These are phyloP conservation scores for Cavia porcellus DNA, from an alignment of 2,113 vertebrate genomes.

Conservation along the genomic window DNA sequence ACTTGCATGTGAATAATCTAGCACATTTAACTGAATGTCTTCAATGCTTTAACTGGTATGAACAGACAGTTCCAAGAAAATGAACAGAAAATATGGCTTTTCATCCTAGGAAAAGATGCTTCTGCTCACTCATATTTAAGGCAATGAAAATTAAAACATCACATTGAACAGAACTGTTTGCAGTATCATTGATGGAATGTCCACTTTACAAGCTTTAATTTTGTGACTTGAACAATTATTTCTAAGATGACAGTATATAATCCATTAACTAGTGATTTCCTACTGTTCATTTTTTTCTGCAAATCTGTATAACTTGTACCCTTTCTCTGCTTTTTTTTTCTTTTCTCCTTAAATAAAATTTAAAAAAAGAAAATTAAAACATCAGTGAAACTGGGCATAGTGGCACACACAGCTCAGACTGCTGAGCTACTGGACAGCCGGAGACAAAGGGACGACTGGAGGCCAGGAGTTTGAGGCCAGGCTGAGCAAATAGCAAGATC, in stretches of 20 bases:
- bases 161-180: too few relatives aligned
- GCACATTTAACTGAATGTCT: not conserved
- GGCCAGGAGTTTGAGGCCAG: not conserved
- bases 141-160: not conserved
- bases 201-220: too few relatives aligned
- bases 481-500: not conserved
- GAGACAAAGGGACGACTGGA: not conserved
- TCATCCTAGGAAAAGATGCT: not conserved
- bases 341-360: too few relatives aligned
- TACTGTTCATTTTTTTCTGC: too few relatives aligned
- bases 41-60: slow-evolving; percentile 16
- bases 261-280: too few relatives aligned
- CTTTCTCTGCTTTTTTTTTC: too few relatives aligned
- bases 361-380: not conserved
- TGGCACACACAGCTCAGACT: not conserved
- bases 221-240: too few relatives aligned
- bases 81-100: slow-evolving; percentile 12
- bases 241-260: too few relatives aligned
- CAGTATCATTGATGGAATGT: too few relatives aligned
- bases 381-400: not conserved
- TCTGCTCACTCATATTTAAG: not conserved
- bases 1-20: not conserved
- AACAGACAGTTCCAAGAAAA: slow-evolving; percentile 32
- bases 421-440: not conserved
- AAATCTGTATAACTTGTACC: too few relatives aligned